A percentile compares a stretch with the other conserved stretches of the same genome.
Evolutionary conservation across 2,797 vertebrate species (phyloP).

Genomic region (Odontamblyopus rebecca): DNA sequence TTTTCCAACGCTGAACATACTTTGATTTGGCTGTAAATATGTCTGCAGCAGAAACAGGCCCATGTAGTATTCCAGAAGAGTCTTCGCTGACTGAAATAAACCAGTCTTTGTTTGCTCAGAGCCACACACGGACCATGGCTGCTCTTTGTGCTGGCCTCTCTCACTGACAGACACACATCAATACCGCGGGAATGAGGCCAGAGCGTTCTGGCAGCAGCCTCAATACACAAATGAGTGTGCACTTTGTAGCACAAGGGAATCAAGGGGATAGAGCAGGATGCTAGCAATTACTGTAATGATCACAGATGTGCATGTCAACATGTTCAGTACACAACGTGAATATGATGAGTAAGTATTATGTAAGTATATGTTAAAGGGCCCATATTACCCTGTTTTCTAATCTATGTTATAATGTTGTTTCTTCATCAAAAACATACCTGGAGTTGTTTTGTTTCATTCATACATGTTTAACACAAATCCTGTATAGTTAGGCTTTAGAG

Average conservation of each 20-base stretch:
- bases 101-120: conserved; percentile 64
- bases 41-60: conserved; percentile 64
- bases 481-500: too few relatives aligned
- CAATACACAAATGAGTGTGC: conserved; percentile 22
- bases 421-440: too few relatives aligned
- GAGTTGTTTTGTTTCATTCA: too few relatives aligned
- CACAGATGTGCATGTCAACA: conserved; percentile 33
- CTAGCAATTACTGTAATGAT: conserved; percentile 11
- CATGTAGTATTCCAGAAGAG: conserved; percentile 68
- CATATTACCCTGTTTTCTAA: too few relatives aligned
- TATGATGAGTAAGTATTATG: too few relatives aligned
- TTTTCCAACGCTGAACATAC: conserved; percentile 58
- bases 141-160: conserved; percentile 68
- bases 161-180: conserved; percentile 74
- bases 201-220: conserved; percentile 59
- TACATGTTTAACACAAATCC: too few relatives aligned
- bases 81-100: conserved; percentile 64
- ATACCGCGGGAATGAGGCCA: conserved; percentile 74
- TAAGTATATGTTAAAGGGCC: too few relatives aligned
- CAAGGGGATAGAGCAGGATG: conserved; percentile 26
- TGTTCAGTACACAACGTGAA: not conserved
- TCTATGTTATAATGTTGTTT: too few relatives aligned
- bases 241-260: conserved; percentile 26
- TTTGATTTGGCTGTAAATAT: conserved; percentile 62
- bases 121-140: conserved; percentile 63